Evolutionary conservation across 2,113 vertebrate species (phyloP), one percentile per base, ranked within the genome.

Genomic region (Sorex araneus): DNA sequence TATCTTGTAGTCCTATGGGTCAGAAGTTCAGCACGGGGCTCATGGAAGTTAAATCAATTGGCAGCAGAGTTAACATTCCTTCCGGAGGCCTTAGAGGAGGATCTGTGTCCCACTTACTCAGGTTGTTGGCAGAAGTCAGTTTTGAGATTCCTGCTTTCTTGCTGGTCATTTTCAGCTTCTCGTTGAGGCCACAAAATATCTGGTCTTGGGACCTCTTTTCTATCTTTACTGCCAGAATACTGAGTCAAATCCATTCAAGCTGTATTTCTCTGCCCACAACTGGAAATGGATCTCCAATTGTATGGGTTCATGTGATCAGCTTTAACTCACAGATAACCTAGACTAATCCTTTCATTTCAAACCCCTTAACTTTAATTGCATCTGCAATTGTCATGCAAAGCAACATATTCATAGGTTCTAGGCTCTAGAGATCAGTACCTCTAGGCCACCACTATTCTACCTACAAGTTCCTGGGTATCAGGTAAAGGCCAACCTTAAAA

Each of bases 81-180:
- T 94, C 40, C 75, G 21, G 87, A 94, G 47, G 57, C 32, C 80
- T 36, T 23, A 78, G 40, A 43, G 82, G n/a, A 75, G 71, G 79
- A 76, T 82, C 75, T 4, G n/a, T 40, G 79, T 96, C 87, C 84
- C 77, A 45, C 18, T 93, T 64, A 74, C 36, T 91, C 28, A 50
- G 63, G 16, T 69, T 86, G 75, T 54, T 88, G 66, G 19, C 43
- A 78, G 74, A 93, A 91, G 77, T 96, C 40, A 66, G 47, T 87
- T 94, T 34, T 92, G 69, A 94, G 69, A 74, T 84, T 79, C 60
- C 21, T 88, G 16, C 90, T 60, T 54, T 64, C 74, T 75, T 69
- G 67, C 34, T 45, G 21, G 90, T 57, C 69, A 64, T 30, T 8
- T 23, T 74, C 89, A 11, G 40, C 50, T 79, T 30, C 34, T 95